Evolutionary conservation across 2,113 vertebrate genomes (phyloP).

Genomic region (Butorides virescens): DNA sequence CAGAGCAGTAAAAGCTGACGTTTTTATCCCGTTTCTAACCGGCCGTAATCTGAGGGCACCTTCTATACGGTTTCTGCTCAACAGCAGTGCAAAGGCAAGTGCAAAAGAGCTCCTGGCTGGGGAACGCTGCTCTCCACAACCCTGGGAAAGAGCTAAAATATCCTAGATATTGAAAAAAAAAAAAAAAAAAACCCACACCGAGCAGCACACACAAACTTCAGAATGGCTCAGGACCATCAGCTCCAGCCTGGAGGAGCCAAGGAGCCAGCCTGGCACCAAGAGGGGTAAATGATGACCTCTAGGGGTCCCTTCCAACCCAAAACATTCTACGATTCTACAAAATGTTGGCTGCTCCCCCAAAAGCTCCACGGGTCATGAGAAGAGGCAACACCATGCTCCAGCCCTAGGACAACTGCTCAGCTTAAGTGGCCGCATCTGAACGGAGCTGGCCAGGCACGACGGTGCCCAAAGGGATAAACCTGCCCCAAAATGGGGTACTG

Average conservation of each 20-base stretch:
- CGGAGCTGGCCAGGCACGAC: rapidly evolving
- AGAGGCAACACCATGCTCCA: not conserved
- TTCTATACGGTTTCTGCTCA: not conserved
- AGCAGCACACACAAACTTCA: not conserved
- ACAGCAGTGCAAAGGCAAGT: not conserved
- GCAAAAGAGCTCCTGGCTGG: not conserved
- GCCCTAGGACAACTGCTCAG: not conserved
- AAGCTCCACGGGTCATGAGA: not conserved
- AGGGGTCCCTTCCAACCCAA: too few relatives aligned
- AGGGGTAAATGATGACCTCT: too few relatives aligned
- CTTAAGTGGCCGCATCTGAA: not conserved
- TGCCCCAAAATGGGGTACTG: rapidly evolving
- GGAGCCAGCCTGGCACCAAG: not conserved
- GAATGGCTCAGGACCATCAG: not conserved
- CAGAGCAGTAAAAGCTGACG: not conserved
- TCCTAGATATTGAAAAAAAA: not conserved
- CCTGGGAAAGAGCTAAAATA: not conserved
- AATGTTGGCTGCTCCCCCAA: not conserved
- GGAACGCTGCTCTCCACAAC: not conserved
- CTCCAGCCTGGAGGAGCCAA: not conserved
- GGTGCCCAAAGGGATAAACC: rapidly evolving
- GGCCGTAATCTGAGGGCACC: not conserved
- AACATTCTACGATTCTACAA: too few relatives aligned
- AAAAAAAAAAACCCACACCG: not conserved
- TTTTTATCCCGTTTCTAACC: not conserved